Evolutionary conservation across 1,140 invertebrate genomes (phyloP), one percentile per base, ranked within the genome.

Genomic region (Papilio glaucus): DNA sequence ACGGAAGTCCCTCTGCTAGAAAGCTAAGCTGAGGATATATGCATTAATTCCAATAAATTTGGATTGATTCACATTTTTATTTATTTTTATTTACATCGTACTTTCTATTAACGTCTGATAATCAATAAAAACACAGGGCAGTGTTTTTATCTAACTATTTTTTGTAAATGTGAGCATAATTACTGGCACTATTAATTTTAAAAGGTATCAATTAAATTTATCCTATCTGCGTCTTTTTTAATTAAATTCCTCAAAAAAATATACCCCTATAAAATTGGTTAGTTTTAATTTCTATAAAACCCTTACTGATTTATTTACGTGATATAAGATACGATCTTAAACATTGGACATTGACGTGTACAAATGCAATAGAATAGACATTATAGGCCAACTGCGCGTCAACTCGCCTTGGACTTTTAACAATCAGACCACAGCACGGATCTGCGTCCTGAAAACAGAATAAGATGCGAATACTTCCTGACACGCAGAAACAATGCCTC

Each of bases 401-500:
- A 73, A 49, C 33, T 67, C 21, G 67, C 18, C 37, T 26, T 38
- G 60, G 39, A 75, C 74, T 77, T 84, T n/a, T 82, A 84, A 75
- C 83, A 87, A 83, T 77, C 77, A 68, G 77, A 83, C 81, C 85
- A 83, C 79, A 84, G 49, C 65, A 70, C 49, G 74, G 72, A 85
- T 81, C 81, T 82, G 76, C 74, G 82, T 79, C 71, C 80, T 82
- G 78, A 77, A 85, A 85, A 83, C 84, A 77, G 81, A 85, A 87
- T 85, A 84, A 90, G 86, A 89, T 86, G 81, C 74, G 75, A 53
- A 86, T 74, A 85, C 77, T 85, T 85, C 81, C 82, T 82, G 78
- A 85, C 29, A 33, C 74, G 78, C 80, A 80, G 80, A 86, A 89
- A 92, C 90, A 92, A 92, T 91, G 81, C 85, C 81, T 87, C 87